Percentiles rank a stretch among this genome's conserved stretches.
phyloP scores from a whole-genome alignment of 2,113 vertebrate species.

The Progne subis region DNA sequence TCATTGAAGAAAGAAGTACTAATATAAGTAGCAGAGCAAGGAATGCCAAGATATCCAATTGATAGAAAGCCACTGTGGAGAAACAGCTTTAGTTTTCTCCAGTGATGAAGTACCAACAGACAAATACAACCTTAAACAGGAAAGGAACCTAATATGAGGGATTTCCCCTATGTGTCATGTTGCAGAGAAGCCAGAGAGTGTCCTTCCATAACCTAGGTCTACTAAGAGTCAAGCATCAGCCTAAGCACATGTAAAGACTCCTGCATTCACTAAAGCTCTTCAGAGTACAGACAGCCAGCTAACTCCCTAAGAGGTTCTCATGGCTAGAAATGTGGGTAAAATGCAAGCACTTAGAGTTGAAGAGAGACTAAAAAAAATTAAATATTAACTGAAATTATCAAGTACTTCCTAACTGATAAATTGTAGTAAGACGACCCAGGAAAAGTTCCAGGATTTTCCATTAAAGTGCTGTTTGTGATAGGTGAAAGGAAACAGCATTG shows the following conservation, averaged over 20 bases:
- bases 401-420: not conserved
- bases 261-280: not conserved
- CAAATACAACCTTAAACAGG: not conserved
- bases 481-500: not conserved
- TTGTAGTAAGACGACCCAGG: not conserved
- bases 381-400: not conserved
- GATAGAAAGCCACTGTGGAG: not conserved
- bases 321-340: not conserved
- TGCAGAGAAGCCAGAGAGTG: not conserved
- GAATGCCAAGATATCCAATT: not conserved
- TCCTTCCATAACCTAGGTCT: not conserved
- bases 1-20: not conserved
- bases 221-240: not conserved
- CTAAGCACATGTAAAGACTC: not conserved
- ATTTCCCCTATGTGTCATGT: not conserved
- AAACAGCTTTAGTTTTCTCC: not conserved
- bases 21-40: not conserved
- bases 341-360: not conserved
- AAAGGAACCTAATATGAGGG: not conserved
- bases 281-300: not conserved
- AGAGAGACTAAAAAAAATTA: not conserved
- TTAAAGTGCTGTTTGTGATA: not conserved
- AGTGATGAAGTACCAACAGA: not conserved
- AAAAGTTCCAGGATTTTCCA: not conserved
- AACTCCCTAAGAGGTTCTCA: not conserved